Base-by-base conservation (phyloP, 2,797 vertebrate genomes). In the Ptychadena robeensis region DNA sequence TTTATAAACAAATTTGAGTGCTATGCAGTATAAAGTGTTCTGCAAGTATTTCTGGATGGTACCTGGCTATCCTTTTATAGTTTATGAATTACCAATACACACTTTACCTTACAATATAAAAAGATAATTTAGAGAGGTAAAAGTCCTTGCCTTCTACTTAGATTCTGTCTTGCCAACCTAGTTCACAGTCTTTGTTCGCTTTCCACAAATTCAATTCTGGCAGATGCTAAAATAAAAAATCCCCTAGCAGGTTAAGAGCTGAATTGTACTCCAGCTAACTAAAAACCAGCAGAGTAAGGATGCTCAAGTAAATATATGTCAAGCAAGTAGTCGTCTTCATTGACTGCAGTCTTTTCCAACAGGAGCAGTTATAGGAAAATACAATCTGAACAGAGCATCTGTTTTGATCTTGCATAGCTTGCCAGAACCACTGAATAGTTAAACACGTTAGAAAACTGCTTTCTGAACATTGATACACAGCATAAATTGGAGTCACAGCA, bases 401-500 rank as follows among this genome's bases (percentile, higher is more conserved):
- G 31, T 67, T 57, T 48, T 38, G 40, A 68, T 59, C 15, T 37
- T 68, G 28, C 9, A 5, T 30, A 22, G n/a, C 8, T 35, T 68
- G 38, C 37, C 10, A 11, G 44, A 9, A 57, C 12, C 64, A 34
- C 76, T 57, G 34, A 79, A 79, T 79, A 69, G 66, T 80, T 71
- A 31, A 79, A 61, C 35, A 71, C 32, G 22, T 30, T 38, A 15
- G 32, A 34, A 61, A 80, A 59, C 40, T 22, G 48, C 30, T 73
- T 65, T 48, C 70, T 57, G 61, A 73, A 66, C 61, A 57, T 5
- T 22, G 70, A 66, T 66, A 74, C 71, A 66, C 25, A 10, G 12
- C 57, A 67, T 57, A 66, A 73, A 74, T 81, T 66, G 63, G 59
- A 81, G 71, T 67, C 63, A 59, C 71, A 35, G 69, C 64, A 64